phyloP scores from a whole-genome alignment of 2,113 vertebrate genomes.

The Elaphurus davidianus region DNA sequence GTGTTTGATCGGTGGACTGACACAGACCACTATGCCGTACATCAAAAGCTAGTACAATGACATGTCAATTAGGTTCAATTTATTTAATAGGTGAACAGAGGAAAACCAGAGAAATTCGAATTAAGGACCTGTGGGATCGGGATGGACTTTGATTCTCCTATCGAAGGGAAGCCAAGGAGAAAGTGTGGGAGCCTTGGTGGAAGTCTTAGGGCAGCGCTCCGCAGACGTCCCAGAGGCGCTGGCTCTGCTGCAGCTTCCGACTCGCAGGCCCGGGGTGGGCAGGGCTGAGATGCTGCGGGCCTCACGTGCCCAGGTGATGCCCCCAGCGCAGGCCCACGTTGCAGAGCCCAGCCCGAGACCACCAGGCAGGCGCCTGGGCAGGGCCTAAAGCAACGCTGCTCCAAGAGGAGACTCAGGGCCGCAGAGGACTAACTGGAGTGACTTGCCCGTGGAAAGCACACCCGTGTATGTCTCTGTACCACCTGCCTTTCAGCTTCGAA shows the following conservation, averaged over 20 bases:
- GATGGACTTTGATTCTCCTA: background rate
- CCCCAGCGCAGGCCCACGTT: background rate
- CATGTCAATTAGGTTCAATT: background rate
- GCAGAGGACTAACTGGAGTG: background rate
- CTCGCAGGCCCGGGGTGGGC: background rate
- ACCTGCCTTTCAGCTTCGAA: background rate
- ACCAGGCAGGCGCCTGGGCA: background rate
- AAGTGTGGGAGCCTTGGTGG: no score
- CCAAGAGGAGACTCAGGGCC: background rate
- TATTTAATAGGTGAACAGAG: background rate
- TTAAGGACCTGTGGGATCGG: background rate
- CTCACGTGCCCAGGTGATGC: rapidly evolving
- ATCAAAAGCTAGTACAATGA: no score
- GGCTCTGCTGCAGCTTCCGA: background rate
- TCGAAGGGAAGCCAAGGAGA: background rate
- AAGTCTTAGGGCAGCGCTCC: background rate
- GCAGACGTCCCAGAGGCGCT: no score
- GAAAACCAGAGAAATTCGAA: background rate
- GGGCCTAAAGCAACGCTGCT: background rate
- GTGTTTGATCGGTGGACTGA: background rate
- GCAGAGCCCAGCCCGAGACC: background rate
- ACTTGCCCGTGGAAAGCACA: background rate
- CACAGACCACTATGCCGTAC: background rate
- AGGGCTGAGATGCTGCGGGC: background rate
- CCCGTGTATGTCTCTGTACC: rapidly evolving